Conservation (phyloP, 2,113 vertebrate genomes). For the Anoura caudifer region DNA sequence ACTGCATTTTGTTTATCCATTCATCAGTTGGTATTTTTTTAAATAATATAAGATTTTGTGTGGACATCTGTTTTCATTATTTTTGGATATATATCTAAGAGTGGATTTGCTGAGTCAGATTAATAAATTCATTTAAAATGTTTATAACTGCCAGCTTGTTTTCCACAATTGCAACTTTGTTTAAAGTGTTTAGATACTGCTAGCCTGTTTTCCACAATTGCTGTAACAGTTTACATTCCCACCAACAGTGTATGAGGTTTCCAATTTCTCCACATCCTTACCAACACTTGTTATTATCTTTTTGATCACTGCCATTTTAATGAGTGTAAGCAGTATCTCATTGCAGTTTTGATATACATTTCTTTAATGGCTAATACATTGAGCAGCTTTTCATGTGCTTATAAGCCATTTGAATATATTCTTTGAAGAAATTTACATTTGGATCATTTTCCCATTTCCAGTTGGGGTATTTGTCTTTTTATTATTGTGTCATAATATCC, state of each 20-base stretch:
- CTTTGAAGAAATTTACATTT: neutral
- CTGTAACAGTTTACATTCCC: neutral
- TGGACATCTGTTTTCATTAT: neutral
- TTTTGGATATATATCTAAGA: neutral
- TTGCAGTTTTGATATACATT: neutral
- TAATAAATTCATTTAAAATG: neutral
- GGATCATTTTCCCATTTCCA: neutral
- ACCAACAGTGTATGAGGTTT: neutral
- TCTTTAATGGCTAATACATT: neutral
- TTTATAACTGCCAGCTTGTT: neutral
- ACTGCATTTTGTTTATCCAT: neutral
- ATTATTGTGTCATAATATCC: neutral
- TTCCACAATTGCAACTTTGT: neutral
- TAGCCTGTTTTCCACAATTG: no score
- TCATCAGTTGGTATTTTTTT: neutral
- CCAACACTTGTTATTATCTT: neutral
- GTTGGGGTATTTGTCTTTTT: neutral
- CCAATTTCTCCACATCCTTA: neutral
- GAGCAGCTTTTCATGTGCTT: neutral
- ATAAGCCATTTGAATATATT: neutral
- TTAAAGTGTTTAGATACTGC: no score
- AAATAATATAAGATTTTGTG: neutral
- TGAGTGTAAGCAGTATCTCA: neutral
- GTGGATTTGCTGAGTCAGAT: neutral
- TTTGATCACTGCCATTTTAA: neutral